A percentile compares a stretch with the other conserved stretches of the same genome.
phyloP scores from a whole-genome alignment of 2,797 vertebrate species.

The Perdix hodgsoniae region DNA sequence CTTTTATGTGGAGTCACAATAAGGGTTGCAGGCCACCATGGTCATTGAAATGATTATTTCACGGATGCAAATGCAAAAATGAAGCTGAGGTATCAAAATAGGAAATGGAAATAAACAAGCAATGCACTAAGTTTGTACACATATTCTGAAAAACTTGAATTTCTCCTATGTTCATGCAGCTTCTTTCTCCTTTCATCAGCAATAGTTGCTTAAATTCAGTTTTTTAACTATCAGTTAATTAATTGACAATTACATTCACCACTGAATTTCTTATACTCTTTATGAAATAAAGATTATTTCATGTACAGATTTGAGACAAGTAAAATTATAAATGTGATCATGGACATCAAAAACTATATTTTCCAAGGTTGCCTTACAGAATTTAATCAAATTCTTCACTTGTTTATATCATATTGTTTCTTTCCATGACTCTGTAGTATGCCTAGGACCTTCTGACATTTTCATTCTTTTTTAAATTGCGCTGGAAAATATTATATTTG shows the following conservation, averaged over 20 bases:
- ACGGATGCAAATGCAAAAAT: not conserved
- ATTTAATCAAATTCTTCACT: not conserved
- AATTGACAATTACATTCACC: not conserved
- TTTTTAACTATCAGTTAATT: not conserved
- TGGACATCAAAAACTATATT: not conserved
- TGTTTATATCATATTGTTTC: not conserved
- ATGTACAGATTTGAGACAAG: not conserved
- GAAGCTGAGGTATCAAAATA: not conserved
- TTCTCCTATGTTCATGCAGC: not conserved
- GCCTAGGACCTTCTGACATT: not conserved
- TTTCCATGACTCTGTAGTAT: not conserved
- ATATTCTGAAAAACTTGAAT: not conserved
- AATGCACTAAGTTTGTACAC: not conserved
- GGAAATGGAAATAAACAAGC: not conserved
- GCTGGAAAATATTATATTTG: not conserved
- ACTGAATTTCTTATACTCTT: not conserved
- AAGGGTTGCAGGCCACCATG: not conserved
- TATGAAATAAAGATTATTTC: not conserved
- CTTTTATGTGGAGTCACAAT: not conserved
- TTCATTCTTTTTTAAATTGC: not conserved
- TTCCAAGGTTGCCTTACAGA: not conserved
- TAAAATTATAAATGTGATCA: not conserved
- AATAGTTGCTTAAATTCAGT: not conserved
- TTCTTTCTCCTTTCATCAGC: not conserved
- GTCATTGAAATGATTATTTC: not conserved